Evolutionary conservation across 2,888 invertebrate species (phyloP).

Genomic region (Sycophila texana): DNA sequence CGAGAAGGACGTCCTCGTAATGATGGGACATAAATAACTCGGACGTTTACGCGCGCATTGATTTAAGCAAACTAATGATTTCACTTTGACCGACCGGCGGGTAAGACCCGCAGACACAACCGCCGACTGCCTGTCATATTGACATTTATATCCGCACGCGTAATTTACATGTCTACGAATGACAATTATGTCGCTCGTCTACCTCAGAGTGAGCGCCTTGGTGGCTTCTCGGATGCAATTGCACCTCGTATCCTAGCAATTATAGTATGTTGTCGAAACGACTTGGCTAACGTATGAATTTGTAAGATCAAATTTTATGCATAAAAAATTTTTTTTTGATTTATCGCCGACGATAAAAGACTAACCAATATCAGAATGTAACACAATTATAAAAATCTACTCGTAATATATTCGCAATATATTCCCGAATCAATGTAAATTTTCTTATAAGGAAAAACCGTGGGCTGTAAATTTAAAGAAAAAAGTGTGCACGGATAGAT

Average conservation of each 20-base stretch:
- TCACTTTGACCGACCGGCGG: slow-evolving; percentile 74
- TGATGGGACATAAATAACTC: slow-evolving; percentile 75
- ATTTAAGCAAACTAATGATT: slow-evolving; percentile 77
- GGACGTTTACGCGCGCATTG: slow-evolving; percentile 76
- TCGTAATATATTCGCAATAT: neutral
- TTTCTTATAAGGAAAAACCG: too few species aligned
- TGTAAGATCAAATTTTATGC: slow-evolving; percentile 44
- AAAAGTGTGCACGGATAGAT: too few species aligned
- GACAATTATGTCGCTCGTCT: slow-evolving; percentile 68
- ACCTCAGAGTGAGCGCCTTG: slow-evolving; percentile 40
- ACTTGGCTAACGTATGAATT: slow-evolving; percentile 49
- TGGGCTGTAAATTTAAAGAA: too few species aligned
- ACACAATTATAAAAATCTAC: neutral
- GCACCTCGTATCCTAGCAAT: slow-evolving; percentile 52
- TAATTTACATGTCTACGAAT: slow-evolving; percentile 74
- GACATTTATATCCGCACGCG: slow-evolving; percentile 73
- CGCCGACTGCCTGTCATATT: slow-evolving; percentile 71
- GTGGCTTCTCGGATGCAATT: slow-evolving; percentile 52
- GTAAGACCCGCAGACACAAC: slow-evolving; percentile 58
- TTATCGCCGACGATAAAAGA: slow-evolving; percentile 25
- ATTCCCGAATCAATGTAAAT: too few species aligned
- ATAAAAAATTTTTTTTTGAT: neutral
- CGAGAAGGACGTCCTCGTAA: slow-evolving; percentile 73
- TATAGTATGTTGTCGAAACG: slow-evolving; percentile 51
- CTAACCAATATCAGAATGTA: neutral